Percentiles rank a stretch among this genome's conserved stretches.
Conservation (phyloP, 1,140 invertebrate species). For the Teleogryllus occipitalis region DNA sequence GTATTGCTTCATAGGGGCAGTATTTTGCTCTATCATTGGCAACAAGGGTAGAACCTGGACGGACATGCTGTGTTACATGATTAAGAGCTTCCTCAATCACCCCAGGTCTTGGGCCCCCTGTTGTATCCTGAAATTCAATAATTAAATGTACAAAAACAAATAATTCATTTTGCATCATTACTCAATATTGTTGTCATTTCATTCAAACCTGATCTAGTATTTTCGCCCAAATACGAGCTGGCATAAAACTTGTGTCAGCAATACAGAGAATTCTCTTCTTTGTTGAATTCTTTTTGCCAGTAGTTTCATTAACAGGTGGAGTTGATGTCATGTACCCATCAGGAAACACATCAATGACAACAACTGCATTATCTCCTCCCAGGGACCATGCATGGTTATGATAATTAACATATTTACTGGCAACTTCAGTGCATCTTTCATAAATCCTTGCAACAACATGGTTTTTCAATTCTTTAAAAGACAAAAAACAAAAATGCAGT, state of each 20-base stretch:
- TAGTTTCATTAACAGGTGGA: slow-evolving; percentile 28
- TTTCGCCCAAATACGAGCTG: slow-evolving; percentile 26
- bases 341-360: slow-evolving; percentile 43
- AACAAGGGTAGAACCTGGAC: slow-evolving; percentile 36
- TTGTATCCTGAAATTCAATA: slow-evolving; percentile 17
- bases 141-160: not conserved
- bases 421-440: slow-evolving; percentile 36
- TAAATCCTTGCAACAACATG: slow-evolving; percentile 39
- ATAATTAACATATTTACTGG: slow-evolving; percentile 35
- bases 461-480: slow-evolving; percentile 37
- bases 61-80: slow-evolving; percentile 32
- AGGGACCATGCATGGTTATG: slow-evolving; percentile 38
- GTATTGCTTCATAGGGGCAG: slow-evolving; percentile 37
- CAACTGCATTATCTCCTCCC: slow-evolving; percentile 36
- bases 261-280: slow-evolving; percentile 43
- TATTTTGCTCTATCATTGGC: slow-evolving; percentile 36
- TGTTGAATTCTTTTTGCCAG: slow-evolving; percentile 31
- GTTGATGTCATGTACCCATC: slow-evolving; percentile 35
- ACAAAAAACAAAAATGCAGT: not conserved
- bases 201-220: slow-evolving; percentile 35
- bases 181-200: slow-evolving; percentile 13
- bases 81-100: slow-evolving; percentile 37
- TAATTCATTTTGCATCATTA: not conserved
- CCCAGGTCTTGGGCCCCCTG: slow-evolving; percentile 25
- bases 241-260: slow-evolving; percentile 37